Conservation (phyloP, 2,113 vertebrate genomes). For the Irena cyanogastra region DNA sequence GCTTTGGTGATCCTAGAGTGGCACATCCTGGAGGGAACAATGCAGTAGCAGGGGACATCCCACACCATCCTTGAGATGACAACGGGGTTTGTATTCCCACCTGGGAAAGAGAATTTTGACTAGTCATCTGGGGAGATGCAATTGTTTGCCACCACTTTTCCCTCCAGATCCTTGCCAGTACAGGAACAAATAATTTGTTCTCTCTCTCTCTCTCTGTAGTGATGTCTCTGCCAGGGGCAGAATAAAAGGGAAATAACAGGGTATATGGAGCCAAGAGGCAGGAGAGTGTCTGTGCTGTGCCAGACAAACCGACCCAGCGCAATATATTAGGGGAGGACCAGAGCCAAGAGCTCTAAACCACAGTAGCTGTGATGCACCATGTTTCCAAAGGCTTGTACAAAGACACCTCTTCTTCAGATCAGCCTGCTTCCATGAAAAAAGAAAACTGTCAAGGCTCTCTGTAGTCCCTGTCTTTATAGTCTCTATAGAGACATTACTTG, state of each 20-base stretch:
- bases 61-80: background rate
- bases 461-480: background rate
- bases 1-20: background rate
- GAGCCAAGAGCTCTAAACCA: slow-evolving; percentile 4
- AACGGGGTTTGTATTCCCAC: background rate
- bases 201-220: background rate
- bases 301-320: background rate
- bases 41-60: background rate
- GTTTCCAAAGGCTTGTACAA: background rate
- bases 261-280: slow-evolving; percentile 15
- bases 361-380: background rate
- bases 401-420: background rate
- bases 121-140: background rate
- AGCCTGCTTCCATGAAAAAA: background rate
- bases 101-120: background rate
- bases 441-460: background rate
- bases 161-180: background rate
- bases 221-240: slow-evolving; percentile 19
- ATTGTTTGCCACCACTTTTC: background rate
- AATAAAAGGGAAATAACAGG: slow-evolving; percentile 43
- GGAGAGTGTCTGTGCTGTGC: background rate
- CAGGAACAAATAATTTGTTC: slow-evolving; percentile 29
- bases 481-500: background rate
- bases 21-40: background rate
- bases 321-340: background rate